phyloP scores from a whole-genome alignment of 2,888 invertebrate genomes.

The Invenusta paracnida region DNA sequence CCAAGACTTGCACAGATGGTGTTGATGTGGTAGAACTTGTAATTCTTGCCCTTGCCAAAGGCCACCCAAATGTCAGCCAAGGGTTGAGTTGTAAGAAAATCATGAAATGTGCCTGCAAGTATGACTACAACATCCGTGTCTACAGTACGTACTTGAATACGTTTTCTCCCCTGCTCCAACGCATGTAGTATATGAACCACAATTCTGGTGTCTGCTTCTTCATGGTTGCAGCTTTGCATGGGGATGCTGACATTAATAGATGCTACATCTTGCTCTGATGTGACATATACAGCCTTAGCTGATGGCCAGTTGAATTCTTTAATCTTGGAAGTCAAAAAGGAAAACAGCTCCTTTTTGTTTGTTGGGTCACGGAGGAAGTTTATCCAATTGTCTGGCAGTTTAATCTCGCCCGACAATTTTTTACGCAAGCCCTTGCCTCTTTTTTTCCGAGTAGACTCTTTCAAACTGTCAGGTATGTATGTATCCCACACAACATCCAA shows the following conservation, averaged over 20 bases:
- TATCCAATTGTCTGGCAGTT: conserved; percentile 1
- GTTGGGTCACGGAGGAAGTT: not conserved
- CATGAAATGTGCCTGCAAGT: not conserved
- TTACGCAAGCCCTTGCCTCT: not conserved
- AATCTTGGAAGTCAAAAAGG: conserved; percentile 3
- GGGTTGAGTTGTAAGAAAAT: conserved; percentile 16
- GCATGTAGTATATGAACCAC: conserved; percentile 35
- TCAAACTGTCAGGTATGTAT: no score
- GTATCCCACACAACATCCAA: conserved; percentile 12
- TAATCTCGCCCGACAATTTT: conserved; percentile 5
- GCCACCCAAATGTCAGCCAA: conserved; percentile 8
- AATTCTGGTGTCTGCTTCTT: conserved; percentile 41
- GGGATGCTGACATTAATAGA: conserved; percentile 17
- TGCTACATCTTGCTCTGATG: conserved; percentile 33
- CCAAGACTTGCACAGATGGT: not conserved
- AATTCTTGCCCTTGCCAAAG: conserved; percentile 26
- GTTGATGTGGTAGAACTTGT: conserved; percentile 14
- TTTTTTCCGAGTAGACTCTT: conserved; percentile 2
- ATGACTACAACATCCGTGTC: conserved; percentile 34
- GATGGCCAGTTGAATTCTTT: conserved; percentile 17
- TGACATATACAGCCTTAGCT: conserved; percentile 20
- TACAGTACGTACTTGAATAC: conserved; percentile 28
- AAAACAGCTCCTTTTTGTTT: conserved; percentile 15
- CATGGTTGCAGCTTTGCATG: conserved; percentile 36
- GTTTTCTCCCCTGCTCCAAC: conserved; percentile 12